phyloP scores from a whole-genome alignment of 1,140 invertebrate genomes.

The Neodiprion pinetum region DNA sequence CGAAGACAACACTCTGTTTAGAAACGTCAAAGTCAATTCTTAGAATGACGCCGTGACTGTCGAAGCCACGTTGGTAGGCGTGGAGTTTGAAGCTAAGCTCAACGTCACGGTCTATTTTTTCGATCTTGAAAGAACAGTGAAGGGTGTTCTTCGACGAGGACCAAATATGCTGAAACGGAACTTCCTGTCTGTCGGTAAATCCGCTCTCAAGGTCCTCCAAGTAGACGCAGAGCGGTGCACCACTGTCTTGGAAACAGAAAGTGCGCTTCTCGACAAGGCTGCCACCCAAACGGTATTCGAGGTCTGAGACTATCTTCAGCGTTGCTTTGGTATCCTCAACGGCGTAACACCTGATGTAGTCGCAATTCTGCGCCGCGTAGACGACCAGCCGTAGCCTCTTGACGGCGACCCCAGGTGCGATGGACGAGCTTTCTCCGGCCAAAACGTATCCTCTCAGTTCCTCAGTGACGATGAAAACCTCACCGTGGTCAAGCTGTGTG shows the following conservation, averaged over 20 bases:
- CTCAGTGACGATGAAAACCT: constrained; percentile 85
- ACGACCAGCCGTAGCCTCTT: constrained; percentile 85
- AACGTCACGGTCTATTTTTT: constrained; percentile 29
- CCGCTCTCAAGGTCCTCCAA: constrained; percentile 80
- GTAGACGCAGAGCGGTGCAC: constrained; percentile 81
- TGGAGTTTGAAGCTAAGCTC: constrained; percentile 20
- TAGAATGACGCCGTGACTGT: constrained; percentile 36
- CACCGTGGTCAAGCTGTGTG: constrained; percentile 81
- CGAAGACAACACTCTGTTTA: constrained; percentile 29
- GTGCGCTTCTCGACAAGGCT: constrained; percentile 83
- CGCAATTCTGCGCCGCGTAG: constrained; percentile 70
- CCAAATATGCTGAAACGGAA: constrained; percentile 90
- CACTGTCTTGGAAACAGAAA: constrained; percentile 84
- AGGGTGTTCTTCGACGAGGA: constrained; percentile 81
- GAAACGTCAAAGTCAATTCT: constrained; percentile 41
- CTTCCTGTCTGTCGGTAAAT: constrained; percentile 77
- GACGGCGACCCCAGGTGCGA: constrained; percentile 22
- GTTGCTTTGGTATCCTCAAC: constrained; percentile 88
- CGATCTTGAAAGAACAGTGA: constrained; percentile 79
- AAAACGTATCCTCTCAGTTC: constrained; percentile 82
- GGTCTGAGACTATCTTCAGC: constrained; percentile 74
- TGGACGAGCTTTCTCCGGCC: constrained; percentile 70
- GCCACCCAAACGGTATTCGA: constrained; percentile 84
- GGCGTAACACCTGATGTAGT: constrained; percentile 83
- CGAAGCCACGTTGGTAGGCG: constrained; percentile 23